Evolutionary conservation across 1,140 invertebrate genomes (phyloP), one percentile per base, ranked within the genome.

Genomic region (Papilio aristodemus): DNA sequence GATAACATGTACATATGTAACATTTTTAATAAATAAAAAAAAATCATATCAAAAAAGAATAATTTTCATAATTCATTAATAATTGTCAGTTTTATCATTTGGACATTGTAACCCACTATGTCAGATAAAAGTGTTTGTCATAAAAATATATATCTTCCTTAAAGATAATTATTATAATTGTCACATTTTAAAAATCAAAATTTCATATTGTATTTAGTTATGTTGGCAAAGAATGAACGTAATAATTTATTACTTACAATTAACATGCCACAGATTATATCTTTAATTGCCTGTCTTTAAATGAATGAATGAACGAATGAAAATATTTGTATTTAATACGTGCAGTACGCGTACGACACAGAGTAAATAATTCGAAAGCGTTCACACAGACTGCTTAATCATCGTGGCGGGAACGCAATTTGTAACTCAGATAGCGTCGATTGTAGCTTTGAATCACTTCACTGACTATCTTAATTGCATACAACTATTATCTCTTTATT

Each of bases 361-460:
- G 63, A 66, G 27, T 66, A 46, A 66, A 66, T 66, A 66, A 66
- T 43, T 41, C 17, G 9, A 64, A 22, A 64, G 62, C 39, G 63
- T 38, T 46, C 25, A n/a, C 25, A n/a, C 59, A 62, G 60, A 43
- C 25, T 66, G 41, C 63, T 66, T 64, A 64, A 46, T 66, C 63
- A 66, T 46, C 63, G 25, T 36, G 63, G 63, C 63, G 41, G 63
- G 63, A 66, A 46, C 41, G 63, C 41, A 66, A 66, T 66, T 50
- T 66, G 41, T 66, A 66, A 17, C 36, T 50, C 41, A 66, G 63
- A 66, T 66, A 66, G 27, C 32, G 63, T 66, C 63, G 63, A 66
- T 66, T 43, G 63, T 66, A 41, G 41, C 41, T 46, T 66, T 37
- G 25, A 66, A 66, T 66, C 63, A 66, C 41, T 64, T 62, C 14